Base-by-base conservation (phyloP, 2,113 vertebrate genomes). In the Uria aalge region DNA sequence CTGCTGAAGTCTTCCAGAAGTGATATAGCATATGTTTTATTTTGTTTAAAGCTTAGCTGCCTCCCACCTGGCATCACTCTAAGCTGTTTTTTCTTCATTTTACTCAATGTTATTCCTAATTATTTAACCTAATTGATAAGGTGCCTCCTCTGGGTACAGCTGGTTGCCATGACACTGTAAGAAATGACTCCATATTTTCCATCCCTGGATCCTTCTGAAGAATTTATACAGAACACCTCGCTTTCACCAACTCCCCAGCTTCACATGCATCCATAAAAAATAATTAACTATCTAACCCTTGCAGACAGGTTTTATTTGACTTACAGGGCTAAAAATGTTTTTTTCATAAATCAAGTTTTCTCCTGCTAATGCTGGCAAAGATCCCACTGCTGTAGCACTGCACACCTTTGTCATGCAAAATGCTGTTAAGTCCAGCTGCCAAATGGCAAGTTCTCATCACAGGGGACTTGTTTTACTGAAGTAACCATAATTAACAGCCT, bases 51-150 rank as follows among this genome's bases (percentile, higher is more conserved):
- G 24, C 43, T 78, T 43, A 84, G 57, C 56, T 94, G 57, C 57
- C 80, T 96, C 64, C 56, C 56, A 86, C 62, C 40, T 75, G 59
- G 74, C 83, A 86, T 74, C 38, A 71, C 53, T 77, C 40, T 73
- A 53, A 85, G 36, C 24, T 64, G 40, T 24, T 95, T 85, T 88
- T 88, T 85, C 75, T 85, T 85, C 86, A 94, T 81, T 89, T 95
- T 62, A 71, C 66, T 82, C 84, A 62, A 27, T 50, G 48, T 73
- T 92, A 67, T 57, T 87, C 8, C 29, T 85, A 89, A 95, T 94
- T 95, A 96, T 90, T 96, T 87, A 92, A 82, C 47, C 20, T 91
- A 92, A 92, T 73, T 85, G 86, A 90, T 92, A 85, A 26, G 79
- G 81, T 89, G 45, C 60, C 91, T 94, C 83, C 92, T 76, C 76